phyloP scores from a whole-genome alignment of 2,113 vertebrate genomes.

The Papio anubis region DNA sequence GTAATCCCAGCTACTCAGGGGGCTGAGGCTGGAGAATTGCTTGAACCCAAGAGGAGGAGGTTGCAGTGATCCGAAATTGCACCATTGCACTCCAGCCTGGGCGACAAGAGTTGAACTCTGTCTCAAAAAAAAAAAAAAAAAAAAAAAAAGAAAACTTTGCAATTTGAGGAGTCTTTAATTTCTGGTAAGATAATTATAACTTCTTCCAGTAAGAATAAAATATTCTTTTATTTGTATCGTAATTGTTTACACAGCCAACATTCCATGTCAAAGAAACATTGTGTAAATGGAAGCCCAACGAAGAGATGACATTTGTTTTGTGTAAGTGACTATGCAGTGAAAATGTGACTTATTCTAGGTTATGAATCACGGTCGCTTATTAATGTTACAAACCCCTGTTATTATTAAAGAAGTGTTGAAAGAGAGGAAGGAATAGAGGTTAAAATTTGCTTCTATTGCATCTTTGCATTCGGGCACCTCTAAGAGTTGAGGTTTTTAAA shows the following conservation, averaged over 20 bases:
- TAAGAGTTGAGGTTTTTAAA: neutral
- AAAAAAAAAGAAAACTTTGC: neutral
- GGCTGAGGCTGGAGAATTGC: too few species aligned
- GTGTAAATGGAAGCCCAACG: neutral
- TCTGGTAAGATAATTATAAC: neutral
- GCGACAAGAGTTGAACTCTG: too few species aligned
- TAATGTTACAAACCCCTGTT: neutral
- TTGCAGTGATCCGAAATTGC: too few species aligned
- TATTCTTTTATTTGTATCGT: neutral
- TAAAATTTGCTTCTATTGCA: neutral
- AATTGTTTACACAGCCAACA: neutral
- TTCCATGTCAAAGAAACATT: neutral
- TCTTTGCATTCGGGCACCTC: neutral
- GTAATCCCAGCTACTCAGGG: too few species aligned
- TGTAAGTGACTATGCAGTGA: neutral
- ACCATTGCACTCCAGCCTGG: too few species aligned
- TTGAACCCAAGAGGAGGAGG: too few species aligned
- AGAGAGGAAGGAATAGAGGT: neutral
- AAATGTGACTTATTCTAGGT: neutral
- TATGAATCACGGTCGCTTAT: neutral
- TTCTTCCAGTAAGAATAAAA: neutral
- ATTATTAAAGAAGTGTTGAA: neutral
- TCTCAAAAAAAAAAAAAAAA: too few species aligned
- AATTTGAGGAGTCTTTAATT: conserved; percentile 11
- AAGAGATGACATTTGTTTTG: conserved; percentile 26